Conservation (phyloP, 2,888 invertebrate genomes). For the Plebejus anna region DNA sequence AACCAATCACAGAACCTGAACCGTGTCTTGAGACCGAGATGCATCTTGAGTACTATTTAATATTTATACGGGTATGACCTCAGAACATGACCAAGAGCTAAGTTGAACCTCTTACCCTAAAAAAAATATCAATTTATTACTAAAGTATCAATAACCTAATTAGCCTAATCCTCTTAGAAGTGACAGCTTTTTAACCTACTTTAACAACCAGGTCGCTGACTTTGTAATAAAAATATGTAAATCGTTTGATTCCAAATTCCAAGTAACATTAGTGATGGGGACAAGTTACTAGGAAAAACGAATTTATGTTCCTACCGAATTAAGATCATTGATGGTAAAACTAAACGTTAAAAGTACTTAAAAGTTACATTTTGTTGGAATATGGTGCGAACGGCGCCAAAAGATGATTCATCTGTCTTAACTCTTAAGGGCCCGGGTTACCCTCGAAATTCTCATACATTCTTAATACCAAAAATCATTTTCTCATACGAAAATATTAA, state of each 20-base stretch:
- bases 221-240: slow-evolving; percentile 6
- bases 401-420: neutral
- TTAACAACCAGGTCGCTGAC: neutral
- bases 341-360: neutral
- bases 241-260: neutral
- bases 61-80: too few species aligned
- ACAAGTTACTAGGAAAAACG: neutral
- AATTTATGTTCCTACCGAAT: neutral
- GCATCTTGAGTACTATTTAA: too few species aligned
- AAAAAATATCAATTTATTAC: too few species aligned
- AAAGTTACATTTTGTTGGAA: neutral
- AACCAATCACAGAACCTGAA: too few species aligned
- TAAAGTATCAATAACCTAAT: neutral
- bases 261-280: slow-evolving; percentile 6
- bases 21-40: too few species aligned
- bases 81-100: too few species aligned
- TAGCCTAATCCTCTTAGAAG: neutral
- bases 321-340: neutral
- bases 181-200: neutral
- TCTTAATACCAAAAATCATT: too few species aligned
- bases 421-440: too few species aligned
- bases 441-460: too few species aligned
- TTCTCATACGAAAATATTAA: too few species aligned
- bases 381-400: neutral
- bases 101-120: too few species aligned